Evolutionary conservation across 2,888 invertebrate species (phyloP).

Genomic region (Argynnis bischoffii): DNA sequence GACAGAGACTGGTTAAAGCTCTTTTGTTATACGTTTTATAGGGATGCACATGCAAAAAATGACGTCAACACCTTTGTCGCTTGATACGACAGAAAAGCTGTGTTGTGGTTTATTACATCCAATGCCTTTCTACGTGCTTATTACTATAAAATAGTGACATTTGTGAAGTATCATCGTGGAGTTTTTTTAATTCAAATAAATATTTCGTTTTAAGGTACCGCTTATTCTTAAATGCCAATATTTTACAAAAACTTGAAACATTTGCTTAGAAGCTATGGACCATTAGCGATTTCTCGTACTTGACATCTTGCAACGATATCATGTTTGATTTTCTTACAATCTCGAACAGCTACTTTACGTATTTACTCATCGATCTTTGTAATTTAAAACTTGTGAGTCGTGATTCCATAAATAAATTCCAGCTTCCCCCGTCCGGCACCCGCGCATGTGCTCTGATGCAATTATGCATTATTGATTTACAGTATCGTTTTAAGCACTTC

Average conservation of each 20-base stretch:
- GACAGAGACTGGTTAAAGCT: neutral
- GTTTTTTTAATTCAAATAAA: no score
- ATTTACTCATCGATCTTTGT: neutral
- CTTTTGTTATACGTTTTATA: neutral
- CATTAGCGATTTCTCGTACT: neutral
- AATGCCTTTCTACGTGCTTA: no score
- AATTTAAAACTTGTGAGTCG: neutral
- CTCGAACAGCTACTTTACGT: neutral
- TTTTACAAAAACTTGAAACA: no score
- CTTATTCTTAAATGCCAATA: no score
- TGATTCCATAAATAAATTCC: neutral
- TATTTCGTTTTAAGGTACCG: no score
- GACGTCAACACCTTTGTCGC: no score
- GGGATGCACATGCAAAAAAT: no score
- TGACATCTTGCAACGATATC: neutral
- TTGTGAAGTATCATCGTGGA: no score
- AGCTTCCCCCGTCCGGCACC: constrained; percentile 7
- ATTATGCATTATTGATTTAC: constrained; percentile 31
- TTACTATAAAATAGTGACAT: no score
- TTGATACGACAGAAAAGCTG: no score
- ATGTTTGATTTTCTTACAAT: neutral
- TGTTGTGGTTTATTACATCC: no score
- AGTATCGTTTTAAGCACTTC: constrained; percentile 8
- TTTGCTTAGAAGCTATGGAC: no score
- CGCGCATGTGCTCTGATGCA: constrained; percentile 32